Base-by-base conservation (phyloP, 2,888 invertebrate species). In the Drosophila testacea region DNA sequence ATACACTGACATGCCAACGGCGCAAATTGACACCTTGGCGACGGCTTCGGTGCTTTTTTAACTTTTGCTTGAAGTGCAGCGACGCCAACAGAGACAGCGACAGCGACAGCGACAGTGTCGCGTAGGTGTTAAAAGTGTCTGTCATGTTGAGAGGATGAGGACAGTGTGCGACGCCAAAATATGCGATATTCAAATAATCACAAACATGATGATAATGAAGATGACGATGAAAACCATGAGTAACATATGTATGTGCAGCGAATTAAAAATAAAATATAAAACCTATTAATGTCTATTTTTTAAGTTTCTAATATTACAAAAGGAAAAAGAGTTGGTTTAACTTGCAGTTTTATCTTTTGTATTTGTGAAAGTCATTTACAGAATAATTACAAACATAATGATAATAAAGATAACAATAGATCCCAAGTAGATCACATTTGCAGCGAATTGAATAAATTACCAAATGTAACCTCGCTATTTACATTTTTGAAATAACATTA, bases 1-100 rank as follows among this genome's bases (percentile, higher is more conserved):
- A 67, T 71, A 64, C 54, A 56, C 41, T 57, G 61, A 66, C 73
- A 73, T 69, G 81, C 77, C 81, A 78, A 68, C 76, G 70, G 70
- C 83, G 62, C 69, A 88, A 88, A 88, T 88, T 84, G 88, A 88
- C 88, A 84, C 88, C 85, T 88, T 85, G 72, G 63, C 67, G 80
- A 75, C 74, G 79, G 55, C 81, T 52, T 13, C 28, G 55, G 51
- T 41, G 44, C 60, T 73, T 80, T 77, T 66, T 64, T 41, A 55
- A 47, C 13, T 38, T 51, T 52, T 51, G 34, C 57, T 41, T 47
- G 51, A 63, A 75, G 56, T 61, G 52, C 75, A 73, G 57, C 78
- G 60, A 38, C 63, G 65, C 38, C 27, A 32, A 11, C 13, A 16
- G 16, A 16, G 16, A 46, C 47, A 11, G 1, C 32, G 27, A 46